Evolutionary conservation across 2,888 invertebrate species (phyloP).

Genomic region (Trissonchulus sp.): DNA sequence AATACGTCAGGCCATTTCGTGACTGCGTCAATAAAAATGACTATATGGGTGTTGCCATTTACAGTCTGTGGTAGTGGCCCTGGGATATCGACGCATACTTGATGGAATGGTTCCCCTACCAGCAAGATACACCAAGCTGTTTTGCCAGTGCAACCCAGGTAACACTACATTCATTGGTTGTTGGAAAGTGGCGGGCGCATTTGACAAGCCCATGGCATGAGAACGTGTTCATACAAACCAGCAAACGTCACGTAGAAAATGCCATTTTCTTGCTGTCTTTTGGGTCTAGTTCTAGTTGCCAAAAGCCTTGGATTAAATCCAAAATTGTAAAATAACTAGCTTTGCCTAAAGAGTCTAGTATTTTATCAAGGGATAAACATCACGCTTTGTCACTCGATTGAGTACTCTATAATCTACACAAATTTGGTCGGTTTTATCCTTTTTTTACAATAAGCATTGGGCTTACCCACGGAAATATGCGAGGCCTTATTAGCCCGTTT

Average conservation of each 20-base stretch:
- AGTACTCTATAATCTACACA: background rate
- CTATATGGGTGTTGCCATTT: no score
- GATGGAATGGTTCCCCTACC: no score
- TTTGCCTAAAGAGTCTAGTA: no score
- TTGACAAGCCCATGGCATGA: no score
- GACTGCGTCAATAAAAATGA: no score
- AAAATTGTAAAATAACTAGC: no score
- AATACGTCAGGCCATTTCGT: no score
- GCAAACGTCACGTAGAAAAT: conserved; percentile 32
- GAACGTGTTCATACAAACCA: conserved; percentile 37
- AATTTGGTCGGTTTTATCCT: no score
- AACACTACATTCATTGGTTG: conserved; percentile 24
- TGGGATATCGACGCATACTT: no score
- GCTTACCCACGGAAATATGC: background rate
- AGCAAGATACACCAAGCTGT: conserved; percentile 2
- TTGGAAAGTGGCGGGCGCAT: conserved; percentile 37
- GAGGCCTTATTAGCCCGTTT: background rate
- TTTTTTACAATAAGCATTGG: conserved; percentile 4
- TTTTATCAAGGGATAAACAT: no score
- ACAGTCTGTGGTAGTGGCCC: no score
- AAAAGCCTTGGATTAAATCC: conserved; percentile 29
- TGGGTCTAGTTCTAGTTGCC: conserved; percentile 29
- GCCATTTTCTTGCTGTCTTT: conserved; percentile 34
- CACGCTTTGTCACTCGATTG: conserved; percentile 16
- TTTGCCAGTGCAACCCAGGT: background rate